phyloP scores from a whole-genome alignment of 2,888 invertebrate genomes.

The Drosophila kanekoi region DNA sequence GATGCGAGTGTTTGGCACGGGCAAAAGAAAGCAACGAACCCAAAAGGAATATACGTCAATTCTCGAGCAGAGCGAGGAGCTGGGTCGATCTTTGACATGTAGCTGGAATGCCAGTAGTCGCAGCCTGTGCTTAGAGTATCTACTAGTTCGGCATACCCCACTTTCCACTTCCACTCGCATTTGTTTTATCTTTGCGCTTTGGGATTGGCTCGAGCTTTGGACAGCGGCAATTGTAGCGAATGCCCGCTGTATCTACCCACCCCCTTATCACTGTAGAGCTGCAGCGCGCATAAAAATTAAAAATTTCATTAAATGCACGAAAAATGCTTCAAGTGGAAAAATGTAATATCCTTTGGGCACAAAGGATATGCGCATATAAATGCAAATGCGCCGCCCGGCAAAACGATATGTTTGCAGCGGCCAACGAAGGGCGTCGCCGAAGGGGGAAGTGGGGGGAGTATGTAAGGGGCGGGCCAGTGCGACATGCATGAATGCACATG shows the following conservation, averaged over 20 bases:
- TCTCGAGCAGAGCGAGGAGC: too few species aligned
- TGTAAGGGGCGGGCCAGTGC: slow-evolving; percentile 4
- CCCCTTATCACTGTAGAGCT: slow-evolving; percentile 14
- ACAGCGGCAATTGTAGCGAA: slow-evolving; percentile 26
- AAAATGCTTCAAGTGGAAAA: slow-evolving; percentile 80
- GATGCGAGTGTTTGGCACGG: too few species aligned
- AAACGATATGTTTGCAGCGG: slow-evolving; percentile 59
- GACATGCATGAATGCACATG: slow-evolving; percentile 62
- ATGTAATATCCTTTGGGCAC: slow-evolving; percentile 82
- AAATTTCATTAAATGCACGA: slow-evolving; percentile 80
- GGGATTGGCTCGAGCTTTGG: slow-evolving; percentile 39
- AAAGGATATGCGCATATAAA: slow-evolving; percentile 75
- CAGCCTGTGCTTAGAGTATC: too few species aligned
- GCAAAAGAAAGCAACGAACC: too few species aligned
- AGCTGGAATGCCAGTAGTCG: too few species aligned
- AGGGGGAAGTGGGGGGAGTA: too few species aligned
- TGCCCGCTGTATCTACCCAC: slow-evolving; percentile 3
- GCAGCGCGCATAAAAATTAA: slow-evolving; percentile 74
- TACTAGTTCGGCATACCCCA: too few species aligned
- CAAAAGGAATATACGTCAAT: too few species aligned
- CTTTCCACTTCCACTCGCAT: too few species aligned
- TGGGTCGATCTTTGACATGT: too few species aligned
- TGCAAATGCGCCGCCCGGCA: slow-evolving; percentile 55
- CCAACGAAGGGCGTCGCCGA: slow-evolving; percentile 12
- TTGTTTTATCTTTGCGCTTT: slow-evolving; percentile 54